Percentiles rank a stretch among this genome's conserved stretches.
Evolutionary conservation across 2,113 vertebrate genomes (phyloP).

Genomic region (Microtus ochrogaster): DNA sequence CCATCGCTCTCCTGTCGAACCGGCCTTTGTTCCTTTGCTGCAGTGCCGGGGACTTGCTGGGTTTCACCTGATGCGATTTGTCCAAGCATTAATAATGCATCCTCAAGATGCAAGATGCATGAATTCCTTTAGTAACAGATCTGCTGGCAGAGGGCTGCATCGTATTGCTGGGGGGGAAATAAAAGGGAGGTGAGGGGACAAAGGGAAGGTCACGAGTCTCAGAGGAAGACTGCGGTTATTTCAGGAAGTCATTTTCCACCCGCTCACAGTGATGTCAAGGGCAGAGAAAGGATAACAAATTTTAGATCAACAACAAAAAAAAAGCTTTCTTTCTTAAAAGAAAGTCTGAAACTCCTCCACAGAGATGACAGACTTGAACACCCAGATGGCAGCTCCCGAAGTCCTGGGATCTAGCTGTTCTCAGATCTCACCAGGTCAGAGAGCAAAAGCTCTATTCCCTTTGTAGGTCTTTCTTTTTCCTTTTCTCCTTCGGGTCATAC

Average conservation of each 20-base stretch:
- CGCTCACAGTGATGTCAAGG: conserved; percentile 49
- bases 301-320: conserved; percentile 40
- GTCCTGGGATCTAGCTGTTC: neutral
- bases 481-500: neutral
- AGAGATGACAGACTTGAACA: conserved; percentile 38
- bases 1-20: conserved; percentile 87
- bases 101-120: conserved; percentile 91
- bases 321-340: conserved; percentile 16
- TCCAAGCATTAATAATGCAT: conserved; percentile 92
- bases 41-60: conserved; percentile 90
- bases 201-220: conserved; percentile 63
- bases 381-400: conserved; percentile 55
- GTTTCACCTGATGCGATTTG: conserved; percentile 91
- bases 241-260: conserved; percentile 65
- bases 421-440: neutral
- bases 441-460: conserved; percentile 14
- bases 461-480: neutral
- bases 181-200: conserved; percentile 65
- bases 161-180: neutral
- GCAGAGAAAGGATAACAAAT: conserved; percentile 66
- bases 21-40: conserved; percentile 89
- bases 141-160: conserved; percentile 78
- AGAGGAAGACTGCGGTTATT: conserved; percentile 29
- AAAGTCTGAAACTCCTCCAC: conserved; percentile 52
- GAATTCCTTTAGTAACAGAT: conserved; percentile 88